Conservation (phyloP, 2,113 vertebrate genomes). For the Clarias batrachus region DNA sequence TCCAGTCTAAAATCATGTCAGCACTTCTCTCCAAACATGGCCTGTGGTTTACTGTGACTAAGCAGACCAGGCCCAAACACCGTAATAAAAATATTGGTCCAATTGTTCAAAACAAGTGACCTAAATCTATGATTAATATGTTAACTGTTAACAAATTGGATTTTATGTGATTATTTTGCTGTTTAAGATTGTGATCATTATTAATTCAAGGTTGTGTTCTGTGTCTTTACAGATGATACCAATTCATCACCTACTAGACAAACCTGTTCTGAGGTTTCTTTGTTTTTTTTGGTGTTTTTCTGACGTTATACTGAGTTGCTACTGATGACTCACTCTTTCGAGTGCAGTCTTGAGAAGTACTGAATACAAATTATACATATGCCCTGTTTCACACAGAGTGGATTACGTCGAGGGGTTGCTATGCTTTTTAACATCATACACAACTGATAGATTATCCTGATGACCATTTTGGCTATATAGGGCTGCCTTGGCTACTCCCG, state of each 20-base stretch:
- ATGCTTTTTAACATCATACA: neutral
- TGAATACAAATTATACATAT: no score
- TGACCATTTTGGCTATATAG: neutral
- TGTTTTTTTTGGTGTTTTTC: neutral
- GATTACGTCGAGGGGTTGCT: neutral
- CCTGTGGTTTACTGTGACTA: neutral
- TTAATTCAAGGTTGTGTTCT: neutral
- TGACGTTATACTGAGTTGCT: no score
- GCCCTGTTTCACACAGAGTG: neutral
- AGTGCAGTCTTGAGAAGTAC: neutral
- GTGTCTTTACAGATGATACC: neutral
- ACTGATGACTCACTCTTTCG: neutral
- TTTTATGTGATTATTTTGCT: neutral
- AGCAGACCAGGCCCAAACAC: conserved; percentile 16
- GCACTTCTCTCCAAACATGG: neutral
- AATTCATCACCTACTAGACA: neutral
- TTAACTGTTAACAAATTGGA: neutral
- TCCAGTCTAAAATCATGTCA: conserved; percentile 15
- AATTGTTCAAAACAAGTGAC: neutral
- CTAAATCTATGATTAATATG: neutral
- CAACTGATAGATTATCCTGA: neutral
- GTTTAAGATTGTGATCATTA: neutral
- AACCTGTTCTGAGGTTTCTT: neutral
- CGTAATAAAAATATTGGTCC: neutral
- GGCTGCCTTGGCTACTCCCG: neutral